A percentile compares a stretch with the other conserved stretches of the same genome.
Conservation (phyloP, 2,113 vertebrate species). For the Cyanoderma ruficeps region DNA sequence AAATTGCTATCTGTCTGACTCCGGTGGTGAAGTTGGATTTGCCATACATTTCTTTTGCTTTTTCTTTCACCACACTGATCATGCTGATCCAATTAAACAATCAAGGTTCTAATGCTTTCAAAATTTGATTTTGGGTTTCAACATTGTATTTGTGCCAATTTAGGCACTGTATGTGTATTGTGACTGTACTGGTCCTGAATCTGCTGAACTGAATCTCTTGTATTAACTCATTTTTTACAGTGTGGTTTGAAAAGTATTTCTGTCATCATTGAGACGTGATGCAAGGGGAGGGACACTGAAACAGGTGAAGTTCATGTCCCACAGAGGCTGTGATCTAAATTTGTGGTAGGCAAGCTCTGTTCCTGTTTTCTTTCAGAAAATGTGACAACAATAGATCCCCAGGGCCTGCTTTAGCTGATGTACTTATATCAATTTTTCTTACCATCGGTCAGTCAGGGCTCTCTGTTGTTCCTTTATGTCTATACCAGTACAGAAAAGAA, state of each 20-base stretch:
- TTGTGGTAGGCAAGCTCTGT: not conserved
- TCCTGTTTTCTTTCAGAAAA: not conserved
- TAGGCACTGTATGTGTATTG: not conserved
- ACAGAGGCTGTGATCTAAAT: not conserved
- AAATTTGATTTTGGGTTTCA: not conserved
- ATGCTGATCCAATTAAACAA: not conserved
- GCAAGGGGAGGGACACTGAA: not conserved
- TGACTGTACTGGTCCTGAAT: not conserved
- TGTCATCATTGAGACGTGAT: not conserved
- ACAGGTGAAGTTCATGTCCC: not conserved
- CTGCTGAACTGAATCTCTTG: not conserved
- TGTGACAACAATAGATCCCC: not conserved
- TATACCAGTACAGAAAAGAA: not conserved
- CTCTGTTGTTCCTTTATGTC: not conserved
- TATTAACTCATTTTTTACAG: not conserved
- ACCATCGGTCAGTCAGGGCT: not conserved
- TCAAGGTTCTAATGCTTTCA: not conserved
- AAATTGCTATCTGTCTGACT: not conserved
- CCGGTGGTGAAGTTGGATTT: not conserved
- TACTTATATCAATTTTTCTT: not conserved
- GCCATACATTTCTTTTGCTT: not conserved
- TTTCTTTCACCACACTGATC: not conserved
- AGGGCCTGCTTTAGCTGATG: not conserved
- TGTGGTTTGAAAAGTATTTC: not conserved
- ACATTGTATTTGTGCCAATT: not conserved